Base-by-base conservation (phyloP, 1,140 invertebrate genomes). In the Lordiphosa collinella region DNA sequence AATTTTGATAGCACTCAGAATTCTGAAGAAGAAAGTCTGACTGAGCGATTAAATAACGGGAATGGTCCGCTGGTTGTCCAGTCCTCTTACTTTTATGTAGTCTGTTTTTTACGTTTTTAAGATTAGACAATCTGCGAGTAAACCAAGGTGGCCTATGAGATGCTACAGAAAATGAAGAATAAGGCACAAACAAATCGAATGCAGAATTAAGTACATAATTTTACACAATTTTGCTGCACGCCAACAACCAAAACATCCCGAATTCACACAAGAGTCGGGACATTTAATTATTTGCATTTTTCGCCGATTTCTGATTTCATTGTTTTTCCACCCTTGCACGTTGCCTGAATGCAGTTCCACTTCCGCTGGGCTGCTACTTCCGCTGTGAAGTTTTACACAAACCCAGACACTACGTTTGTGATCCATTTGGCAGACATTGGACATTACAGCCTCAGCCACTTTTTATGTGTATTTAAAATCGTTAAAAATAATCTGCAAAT, bases 401-500 rank as follows among this genome's bases (percentile, higher is more conserved):
- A 16, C 46, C 43, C 51, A 31, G 9, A 29, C 32, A 32, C 52
- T 14, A 40, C 69, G 54, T 53, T 66, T 71, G 55, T 84, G 76
- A 84, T 84, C 72, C 76, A 84, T 80, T 80, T 57, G 66, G 56
- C 35, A 56, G 40, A 25, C 54, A 4, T 10, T 10, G 13, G 47
- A 37, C 34, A 16, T 37, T 36, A 13, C 29, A 38, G 14, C 25
- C 25, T 25, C 31, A 34, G 48, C 56, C 62, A 49, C 62, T 56
- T 66, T 46, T 63, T 74, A 84, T 82, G 78, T 73, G 78, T 84
- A 84, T 82, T 82, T 78, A 82, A 82, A 82, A 82, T 84, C 73
- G 78, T 84, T 82, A 82, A 82, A 82, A 82, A 82, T 82, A 82
- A 84, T 85, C 78, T 85, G 78, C 40, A 79, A 85, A 84, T 84